A percentile compares a stretch with the other conserved stretches of the same genome.
phyloP scores from a whole-genome alignment of 2,797 vertebrate species.

The Chrysocyon brachyurus region DNA sequence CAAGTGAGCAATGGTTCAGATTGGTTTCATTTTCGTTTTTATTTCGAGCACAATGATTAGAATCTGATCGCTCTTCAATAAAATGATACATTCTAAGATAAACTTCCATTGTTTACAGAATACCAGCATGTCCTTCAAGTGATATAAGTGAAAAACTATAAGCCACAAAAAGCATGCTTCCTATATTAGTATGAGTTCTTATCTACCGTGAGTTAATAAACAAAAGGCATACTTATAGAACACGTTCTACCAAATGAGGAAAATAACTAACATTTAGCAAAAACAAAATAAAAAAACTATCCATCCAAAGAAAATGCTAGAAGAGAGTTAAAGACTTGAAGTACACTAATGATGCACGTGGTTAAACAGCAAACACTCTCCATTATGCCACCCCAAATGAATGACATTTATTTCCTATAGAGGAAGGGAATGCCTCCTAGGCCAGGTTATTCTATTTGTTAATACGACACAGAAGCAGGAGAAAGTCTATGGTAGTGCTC shows the following conservation, averaged over 20 bases:
- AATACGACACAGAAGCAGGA: conserved; percentile 72
- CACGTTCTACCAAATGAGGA: background rate
- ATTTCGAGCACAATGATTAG: conserved; percentile 24
- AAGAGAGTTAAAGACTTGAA: background rate
- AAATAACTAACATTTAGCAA: background rate
- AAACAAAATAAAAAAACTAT: background rate
- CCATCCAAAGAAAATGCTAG: conserved; percentile 14
- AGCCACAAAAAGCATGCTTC: background rate
- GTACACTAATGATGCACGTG: fast-evolving
- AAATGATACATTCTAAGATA: background rate
- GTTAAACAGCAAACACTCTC: conserved; percentile 38
- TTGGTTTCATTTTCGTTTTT: conserved; percentile 6
- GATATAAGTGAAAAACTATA: background rate
- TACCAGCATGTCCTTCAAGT: background rate
- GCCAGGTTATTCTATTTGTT: conserved; percentile 85
- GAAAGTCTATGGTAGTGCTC: conserved; percentile 15
- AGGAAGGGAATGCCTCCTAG: conserved; percentile 66
- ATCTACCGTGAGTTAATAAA: conserved; percentile 68
- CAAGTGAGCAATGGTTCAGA: background rate
- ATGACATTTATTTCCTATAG: conserved; percentile 56
- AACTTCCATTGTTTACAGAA: background rate
- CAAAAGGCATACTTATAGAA: conserved; percentile 30
- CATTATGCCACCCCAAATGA: background rate
- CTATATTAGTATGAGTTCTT: conserved; percentile 61
- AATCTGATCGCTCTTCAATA: background rate